Evolutionary conservation across 2,113 vertebrate genomes (phyloP), one percentile per base, ranked within the genome.

Genomic region (Hassar affinis): DNA sequence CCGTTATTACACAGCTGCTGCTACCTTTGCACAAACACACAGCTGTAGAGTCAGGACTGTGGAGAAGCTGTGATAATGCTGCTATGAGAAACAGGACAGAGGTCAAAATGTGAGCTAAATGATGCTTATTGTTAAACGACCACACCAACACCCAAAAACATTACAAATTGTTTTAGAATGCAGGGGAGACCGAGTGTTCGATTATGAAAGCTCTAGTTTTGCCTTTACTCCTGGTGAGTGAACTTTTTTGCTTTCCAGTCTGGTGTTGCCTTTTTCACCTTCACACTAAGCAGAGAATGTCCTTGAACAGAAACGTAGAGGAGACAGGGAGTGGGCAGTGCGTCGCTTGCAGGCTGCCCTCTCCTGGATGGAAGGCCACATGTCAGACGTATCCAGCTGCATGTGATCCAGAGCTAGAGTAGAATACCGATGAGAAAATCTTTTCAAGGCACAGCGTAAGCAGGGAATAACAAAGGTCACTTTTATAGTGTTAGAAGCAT

Each of bases 261-360:
- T 38, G 20, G 51, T 35, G 51, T 38, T 76, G 45, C 33, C 27
- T 61, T 64, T 82, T 84, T 87, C 85, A 88, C 80, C 89, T 85
- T 85, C 76, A 83, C 22, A 74, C 61, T 33, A 38, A 45, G 38
- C 75, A 27, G 75, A 54, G 7, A 77, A 72, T 86, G 85, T 82
- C 85, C 85, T 89, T 89, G 88, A 79, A 86, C 33, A 81, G 52
- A 81, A 88, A 88, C 56, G 85, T 79, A 56, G 75, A 85, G 68
- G 35, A 52, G 47, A 18, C 6, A 9, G n/a, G 5, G 59, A 15
- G 20, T 25, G 38, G 30, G 30, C 30, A 17, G 25, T 38, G 1
- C 30, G 30, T 25, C 3, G 9, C 35, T 20, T 83, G 22, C 25
- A 74, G 61, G 62, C 72, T 74, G 84, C 87, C 85, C 84, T 80